A percentile compares a stretch with the other conserved stretches of the same genome.
These are phyloP conservation scores for Heteropelma amictum DNA, from an alignment of 2,888 invertebrate species.

Conservation along the genomic window DNA sequence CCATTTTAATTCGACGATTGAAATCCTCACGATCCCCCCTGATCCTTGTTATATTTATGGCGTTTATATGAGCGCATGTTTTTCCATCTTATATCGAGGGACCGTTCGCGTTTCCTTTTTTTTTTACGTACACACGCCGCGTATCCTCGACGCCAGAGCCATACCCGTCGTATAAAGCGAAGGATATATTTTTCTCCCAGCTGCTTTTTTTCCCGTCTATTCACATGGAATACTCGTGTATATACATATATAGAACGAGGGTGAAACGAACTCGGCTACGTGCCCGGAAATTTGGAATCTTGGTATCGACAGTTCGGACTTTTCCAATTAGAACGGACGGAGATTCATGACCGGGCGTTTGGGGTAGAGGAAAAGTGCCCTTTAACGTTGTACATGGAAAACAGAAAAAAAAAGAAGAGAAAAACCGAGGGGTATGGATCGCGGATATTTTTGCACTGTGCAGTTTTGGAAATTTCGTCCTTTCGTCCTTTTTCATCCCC, in stretches of 20 bases:
- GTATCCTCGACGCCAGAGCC: background rate
- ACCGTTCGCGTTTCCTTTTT: background rate
- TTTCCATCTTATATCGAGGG: background rate
- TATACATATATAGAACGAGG: background rate
- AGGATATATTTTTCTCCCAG: slow-evolving; percentile 43
- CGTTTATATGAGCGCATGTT: slow-evolving; percentile 12
- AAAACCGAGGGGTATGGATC: slow-evolving; percentile 6
- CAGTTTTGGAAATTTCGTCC: slow-evolving; percentile 21
- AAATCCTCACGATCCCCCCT: no score
- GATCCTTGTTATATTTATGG: slow-evolving; percentile 1
- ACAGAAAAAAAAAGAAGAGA: background rate
- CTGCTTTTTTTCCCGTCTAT: background rate
- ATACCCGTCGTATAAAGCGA: slow-evolving; percentile 33
- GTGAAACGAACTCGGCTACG: slow-evolving; percentile 57
- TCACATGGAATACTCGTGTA: background rate
- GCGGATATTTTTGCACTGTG: slow-evolving; percentile 4
- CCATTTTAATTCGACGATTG: no score
- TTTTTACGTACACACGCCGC: slow-evolving; percentile 22
- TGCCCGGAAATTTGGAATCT: slow-evolving; percentile 61
- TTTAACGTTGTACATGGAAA: background rate
- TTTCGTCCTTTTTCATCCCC: background rate
- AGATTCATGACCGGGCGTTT: slow-evolving; percentile 63
- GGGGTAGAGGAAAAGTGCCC: slow-evolving; percentile 12
- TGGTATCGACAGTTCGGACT: slow-evolving; percentile 64
- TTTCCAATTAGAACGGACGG: slow-evolving; percentile 68